Conservation (phyloP, 1,140 invertebrate species). For the Pomacea maculata region DNA sequence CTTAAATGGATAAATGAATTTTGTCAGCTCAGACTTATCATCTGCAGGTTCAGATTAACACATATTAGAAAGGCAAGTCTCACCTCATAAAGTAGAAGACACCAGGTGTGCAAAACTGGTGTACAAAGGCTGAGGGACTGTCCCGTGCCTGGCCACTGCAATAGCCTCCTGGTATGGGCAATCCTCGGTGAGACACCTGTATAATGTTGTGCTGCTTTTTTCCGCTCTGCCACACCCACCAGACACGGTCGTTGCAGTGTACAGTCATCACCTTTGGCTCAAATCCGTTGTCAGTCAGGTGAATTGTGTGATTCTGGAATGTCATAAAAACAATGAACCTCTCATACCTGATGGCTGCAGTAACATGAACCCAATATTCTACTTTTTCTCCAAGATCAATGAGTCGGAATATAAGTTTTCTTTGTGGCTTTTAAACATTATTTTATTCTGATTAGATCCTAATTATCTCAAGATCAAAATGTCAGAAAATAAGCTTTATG, state of each 20-base stretch:
- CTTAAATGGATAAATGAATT: no score
- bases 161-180: slow-evolving; percentile 57
- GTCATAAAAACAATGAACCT: not conserved
- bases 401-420: no score
- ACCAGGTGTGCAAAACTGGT: slow-evolving; percentile 59
- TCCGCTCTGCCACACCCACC: slow-evolving; percentile 66
- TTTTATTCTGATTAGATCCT: no score
- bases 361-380: no score
- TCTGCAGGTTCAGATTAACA: no score
- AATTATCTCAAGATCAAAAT: no score
- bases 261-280: slow-evolving; percentile 62
- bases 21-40: no score
- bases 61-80: not conserved
- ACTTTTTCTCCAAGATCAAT: no score
- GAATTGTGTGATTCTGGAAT: slow-evolving; percentile 63
- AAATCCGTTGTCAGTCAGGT: slow-evolving; percentile 63
- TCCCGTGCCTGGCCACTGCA: slow-evolving; percentile 60
- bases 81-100: slow-evolving; percentile 64
- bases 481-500: no score
- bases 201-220: slow-evolving; percentile 63
- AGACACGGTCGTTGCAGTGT: slow-evolving; percentile 62
- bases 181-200: slow-evolving; percentile 64
- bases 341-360: no score
- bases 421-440: no score
- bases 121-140: slow-evolving; percentile 61